Conservation (phyloP, 2,888 invertebrate species). For the Andrena marginata region DNA sequence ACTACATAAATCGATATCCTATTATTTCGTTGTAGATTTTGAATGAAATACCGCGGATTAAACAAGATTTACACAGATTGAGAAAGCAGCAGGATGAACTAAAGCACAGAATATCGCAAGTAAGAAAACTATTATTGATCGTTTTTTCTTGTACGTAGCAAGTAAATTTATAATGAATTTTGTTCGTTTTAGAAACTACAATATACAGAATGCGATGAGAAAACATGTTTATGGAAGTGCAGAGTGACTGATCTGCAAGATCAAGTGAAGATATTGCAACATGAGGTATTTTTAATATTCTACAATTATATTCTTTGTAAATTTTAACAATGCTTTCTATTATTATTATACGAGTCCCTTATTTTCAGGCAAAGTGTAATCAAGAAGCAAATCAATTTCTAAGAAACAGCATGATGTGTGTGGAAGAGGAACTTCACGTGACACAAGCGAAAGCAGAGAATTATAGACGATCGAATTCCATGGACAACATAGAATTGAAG, state of each 20-base stretch:
- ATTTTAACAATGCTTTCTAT: not conserved
- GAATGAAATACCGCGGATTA: slow-evolving; percentile 70
- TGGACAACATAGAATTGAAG: slow-evolving; percentile 70
- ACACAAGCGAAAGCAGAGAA: slow-evolving; percentile 69
- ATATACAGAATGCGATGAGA: slow-evolving; percentile 62
- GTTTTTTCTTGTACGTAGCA: slow-evolving; percentile 2
- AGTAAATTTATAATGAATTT: slow-evolving; percentile 4
- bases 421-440: slow-evolving; percentile 73
- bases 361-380: slow-evolving; percentile 71
- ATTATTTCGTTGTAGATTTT: slow-evolving; percentile 44
- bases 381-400: slow-evolving; percentile 74
- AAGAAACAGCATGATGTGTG: slow-evolving; percentile 68
- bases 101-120: slow-evolving; percentile 65
- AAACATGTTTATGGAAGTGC: slow-evolving; percentile 66
- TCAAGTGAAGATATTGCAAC: slow-evolving; percentile 73
- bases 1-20: not conserved
- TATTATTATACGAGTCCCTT: not conserved
- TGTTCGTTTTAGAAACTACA: slow-evolving; percentile 59
- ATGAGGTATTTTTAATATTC: slow-evolving; percentile 69
- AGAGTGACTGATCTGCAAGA: slow-evolving; percentile 70
- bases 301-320: not conserved
- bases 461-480: slow-evolving; percentile 66
- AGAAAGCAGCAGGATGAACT: slow-evolving; percentile 74
- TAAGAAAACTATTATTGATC: slow-evolving; percentile 47
- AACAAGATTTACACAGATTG: slow-evolving; percentile 71